Evolutionary conservation across 1,140 invertebrate genomes (phyloP), one percentile per base, ranked within the genome.

Genomic region (Medauroidea extradentata): DNA sequence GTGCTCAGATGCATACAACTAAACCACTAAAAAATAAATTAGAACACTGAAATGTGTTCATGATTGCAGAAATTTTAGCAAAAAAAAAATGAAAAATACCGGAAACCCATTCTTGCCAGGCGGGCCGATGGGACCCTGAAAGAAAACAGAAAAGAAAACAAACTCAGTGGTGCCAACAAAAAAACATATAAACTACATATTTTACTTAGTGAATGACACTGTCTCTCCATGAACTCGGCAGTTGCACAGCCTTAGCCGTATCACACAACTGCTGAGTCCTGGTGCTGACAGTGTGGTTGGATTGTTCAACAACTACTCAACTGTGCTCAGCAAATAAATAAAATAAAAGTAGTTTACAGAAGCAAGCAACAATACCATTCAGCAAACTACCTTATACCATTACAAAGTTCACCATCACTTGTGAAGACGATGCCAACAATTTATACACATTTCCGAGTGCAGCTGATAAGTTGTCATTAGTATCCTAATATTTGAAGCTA

Each of bases 51-150:
- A 62, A 69, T 58, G 62, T 62, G 65, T 63, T 59, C 62, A 63
- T 65, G 65, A 70, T 71, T 65, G 64, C 65, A 67, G 65, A 67
- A 77, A 73, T 68, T 70, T 76, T n/a, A n/a, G n/a, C n/a, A n/a
- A n/a, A 75, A 56, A 65, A 79, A 76, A 72, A 75, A 80, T 77
- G 71, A 70, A 78, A 78, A 74, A 79, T 91, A 93, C 90, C 85
- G 89, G 90, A 85, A 91, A 91, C 81, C 90, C 90, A 77, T 89
- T 90, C 79, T 91, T 91, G 71, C 89, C 89, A 65, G 86, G 81
- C 67, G 86, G 81, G 74, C 89, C 89, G 73, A 84, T 80, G 65
- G 83, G 75, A 73, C 90, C 90, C 89, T 90, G 82, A 65, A 85
- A 85, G 78, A 75, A 75, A 75, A 75, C 69, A 71, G 74, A 77